These are phyloP conservation scores for Melanaphis sacchari DNA, from an alignment of 1,140 invertebrate species.

Conservation along the genomic window DNA sequence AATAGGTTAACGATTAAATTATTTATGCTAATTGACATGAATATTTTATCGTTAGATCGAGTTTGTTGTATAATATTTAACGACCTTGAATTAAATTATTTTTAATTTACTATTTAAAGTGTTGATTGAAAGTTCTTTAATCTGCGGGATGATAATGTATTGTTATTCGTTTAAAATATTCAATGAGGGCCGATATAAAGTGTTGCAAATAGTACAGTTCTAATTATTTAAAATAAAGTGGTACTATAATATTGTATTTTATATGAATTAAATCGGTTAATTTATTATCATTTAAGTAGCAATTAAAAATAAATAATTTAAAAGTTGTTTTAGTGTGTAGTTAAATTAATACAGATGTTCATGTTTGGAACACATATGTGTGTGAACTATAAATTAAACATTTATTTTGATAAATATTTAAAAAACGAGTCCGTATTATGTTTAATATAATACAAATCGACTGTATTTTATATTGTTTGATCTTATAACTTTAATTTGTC, in stretches of 20 bases:
- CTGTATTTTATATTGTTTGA: not conserved
- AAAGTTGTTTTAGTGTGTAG: not conserved
- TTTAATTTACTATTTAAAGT: constrained; percentile 27
- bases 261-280: not conserved
- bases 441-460: not conserved
- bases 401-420: not conserved
- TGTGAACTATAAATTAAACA: not conserved
- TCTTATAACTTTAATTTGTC: not conserved
- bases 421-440: not conserved
- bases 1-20: not conserved
- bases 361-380: not conserved
- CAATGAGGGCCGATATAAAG: not conserved
- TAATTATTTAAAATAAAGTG: not conserved
- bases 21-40: not conserved
- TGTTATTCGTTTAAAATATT: constrained; percentile 26
- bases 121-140: not conserved
- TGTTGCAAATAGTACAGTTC: not conserved
- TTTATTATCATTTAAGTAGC: not conserved
- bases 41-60: not conserved
- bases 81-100: not conserved
- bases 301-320: not conserved
- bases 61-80: not conserved
- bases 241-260: not conserved
- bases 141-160: constrained; percentile 10
- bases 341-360: not conserved